Evolutionary conservation across 1,140 invertebrate species (phyloP), one percentile per base, ranked within the genome.

Genomic region (Pomacea maculata): DNA sequence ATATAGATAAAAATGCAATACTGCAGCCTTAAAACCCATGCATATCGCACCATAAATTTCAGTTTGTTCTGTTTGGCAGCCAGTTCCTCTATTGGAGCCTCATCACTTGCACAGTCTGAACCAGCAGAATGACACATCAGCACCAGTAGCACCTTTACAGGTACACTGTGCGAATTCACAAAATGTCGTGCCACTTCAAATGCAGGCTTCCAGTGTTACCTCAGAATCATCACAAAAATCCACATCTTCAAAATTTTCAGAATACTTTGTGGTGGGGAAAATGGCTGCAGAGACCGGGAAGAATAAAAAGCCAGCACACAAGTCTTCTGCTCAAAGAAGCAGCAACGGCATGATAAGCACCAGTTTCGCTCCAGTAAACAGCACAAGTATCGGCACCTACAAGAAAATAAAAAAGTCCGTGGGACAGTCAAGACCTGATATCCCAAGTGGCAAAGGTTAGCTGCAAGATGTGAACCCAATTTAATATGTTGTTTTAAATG

Each of bases 371-470:
- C 86, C 88, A 54, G 86, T 87, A 1, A 89, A 88, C 80, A 73
- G 84, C 9, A 87, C 82, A 54, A 88, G 87, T 76, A 87, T 88
- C 15, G 83, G 85, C 79, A 87, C 87, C 14, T 89, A 89, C 79
- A 83, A 85, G 67, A 87, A 89, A 79, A 80, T 89, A 70, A 89
- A 87, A 68, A 86, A 86, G 80, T 73, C 83, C 55, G 34, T 64
- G 54, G 87, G 87, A 70, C 57, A 34, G 61, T 63, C 25, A 65
- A 29, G 25, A 61, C 74, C 75, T 34, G 21, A 68, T 52, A 21
- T 25, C 19, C 25, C 57, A 12, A 34, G 10, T 21, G 54, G n/a
- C 61, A 73, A 63, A 73, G 17, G 29, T 77, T 0, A n/a, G n/a
- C 15, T 70, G 25, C 3, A 55, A 19, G 25, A 75, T 45, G 34